A percentile compares a stretch with the other conserved stretches of the same genome.
Evolutionary conservation across 2,113 vertebrate species (phyloP).

Genomic region (Tupaia chinensis): DNA sequence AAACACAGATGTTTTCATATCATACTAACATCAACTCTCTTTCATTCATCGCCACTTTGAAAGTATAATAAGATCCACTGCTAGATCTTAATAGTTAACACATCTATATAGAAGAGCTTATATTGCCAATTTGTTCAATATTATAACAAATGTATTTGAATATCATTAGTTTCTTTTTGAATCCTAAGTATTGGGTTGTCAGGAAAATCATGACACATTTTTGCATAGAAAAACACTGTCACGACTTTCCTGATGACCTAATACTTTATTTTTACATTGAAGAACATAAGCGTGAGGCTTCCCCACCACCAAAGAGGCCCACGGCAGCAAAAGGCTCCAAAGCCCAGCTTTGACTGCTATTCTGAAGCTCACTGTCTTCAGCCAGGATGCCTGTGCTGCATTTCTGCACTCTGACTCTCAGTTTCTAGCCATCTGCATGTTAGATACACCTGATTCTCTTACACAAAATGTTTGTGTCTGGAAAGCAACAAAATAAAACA

Average conservation of each 20-base stretch:
- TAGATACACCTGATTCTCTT: background rate
- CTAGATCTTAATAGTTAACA: background rate
- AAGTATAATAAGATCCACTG: background rate
- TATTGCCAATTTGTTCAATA: background rate
- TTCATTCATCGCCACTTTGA: background rate
- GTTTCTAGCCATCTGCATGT: background rate
- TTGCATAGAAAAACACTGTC: no score
- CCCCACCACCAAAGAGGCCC: background rate
- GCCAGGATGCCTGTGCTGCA: background rate
- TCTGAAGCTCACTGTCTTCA: background rate
- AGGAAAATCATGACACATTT: no score
- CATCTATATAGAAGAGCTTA: background rate
- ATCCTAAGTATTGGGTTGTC: background rate
- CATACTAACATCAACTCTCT: background rate
- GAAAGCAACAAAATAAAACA: background rate
- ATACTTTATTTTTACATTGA: slow-evolving; percentile 4
- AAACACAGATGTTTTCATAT: background rate
- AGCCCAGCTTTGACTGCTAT: background rate
- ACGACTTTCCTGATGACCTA: no score
- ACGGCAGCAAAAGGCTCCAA: background rate
- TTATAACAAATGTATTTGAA: background rate
- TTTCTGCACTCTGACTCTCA: background rate
- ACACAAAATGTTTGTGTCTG: background rate
- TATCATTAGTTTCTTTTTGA: background rate
- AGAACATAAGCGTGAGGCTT: slow-evolving; percentile 3